Evolutionary conservation across 2,113 vertebrate species (phyloP).

Genomic region (Nothocercus julius): DNA sequence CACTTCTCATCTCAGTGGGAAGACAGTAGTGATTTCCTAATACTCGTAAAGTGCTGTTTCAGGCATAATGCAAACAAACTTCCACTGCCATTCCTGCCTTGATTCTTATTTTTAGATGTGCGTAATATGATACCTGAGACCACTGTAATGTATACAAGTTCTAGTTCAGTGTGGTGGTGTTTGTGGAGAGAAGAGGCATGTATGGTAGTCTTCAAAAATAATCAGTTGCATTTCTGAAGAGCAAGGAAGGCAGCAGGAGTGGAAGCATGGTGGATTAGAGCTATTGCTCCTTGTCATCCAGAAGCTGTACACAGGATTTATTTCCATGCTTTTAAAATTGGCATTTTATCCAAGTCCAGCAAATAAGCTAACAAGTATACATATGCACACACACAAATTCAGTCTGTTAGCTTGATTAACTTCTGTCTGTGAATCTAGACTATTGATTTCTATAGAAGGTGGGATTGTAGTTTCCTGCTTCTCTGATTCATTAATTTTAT

Average conservation of each 20-base stretch:
- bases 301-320: background rate
- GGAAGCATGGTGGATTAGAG: background rate
- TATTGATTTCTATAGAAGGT: background rate
- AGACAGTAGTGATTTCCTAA: background rate
- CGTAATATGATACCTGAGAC: background rate
- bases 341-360: background rate
- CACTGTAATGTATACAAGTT: too few species aligned
- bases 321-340: background rate
- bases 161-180: background rate
- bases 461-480: background rate
- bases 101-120: background rate
- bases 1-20: background rate
- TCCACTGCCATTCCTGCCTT: background rate
- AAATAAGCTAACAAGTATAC: background rate
- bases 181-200: background rate
- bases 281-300: background rate
- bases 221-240: background rate
- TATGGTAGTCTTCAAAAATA: background rate
- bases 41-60: background rate
- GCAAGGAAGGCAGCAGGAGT: background rate
- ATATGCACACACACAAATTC: background rate
- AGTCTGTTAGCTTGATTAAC: background rate
- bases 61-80: background rate
- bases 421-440: background rate
- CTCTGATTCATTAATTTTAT: background rate